phyloP scores from a whole-genome alignment of 2,797 vertebrate genomes.

The Yasuhikotakia modesta region DNA sequence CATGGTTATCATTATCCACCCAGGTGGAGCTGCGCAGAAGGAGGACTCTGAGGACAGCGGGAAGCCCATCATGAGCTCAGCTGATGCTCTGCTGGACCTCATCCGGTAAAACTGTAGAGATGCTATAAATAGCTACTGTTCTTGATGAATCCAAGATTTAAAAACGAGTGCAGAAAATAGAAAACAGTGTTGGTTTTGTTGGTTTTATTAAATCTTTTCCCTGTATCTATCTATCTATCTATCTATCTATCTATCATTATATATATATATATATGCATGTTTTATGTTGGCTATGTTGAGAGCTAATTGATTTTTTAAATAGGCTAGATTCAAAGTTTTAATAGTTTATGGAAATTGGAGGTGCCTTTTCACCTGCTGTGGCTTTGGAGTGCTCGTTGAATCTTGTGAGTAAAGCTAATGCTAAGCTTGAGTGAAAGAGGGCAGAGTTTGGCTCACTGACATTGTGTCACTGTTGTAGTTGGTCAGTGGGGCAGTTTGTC shows the following conservation, averaged over 20 bases:
- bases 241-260: too few relatives aligned
- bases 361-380: background rate
- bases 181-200: too few relatives aligned
- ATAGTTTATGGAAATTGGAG: background rate
- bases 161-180: too few relatives aligned
- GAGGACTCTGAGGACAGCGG: conserved; percentile 87
- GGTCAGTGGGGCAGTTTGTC: conserved; percentile 59
- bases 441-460: conserved; percentile 50
- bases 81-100: conserved; percentile 93
- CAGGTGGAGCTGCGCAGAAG: conserved; percentile 93
- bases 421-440: conserved; percentile 62
- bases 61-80: conserved; percentile 95
- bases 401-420: conserved; percentile 63
- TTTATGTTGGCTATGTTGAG: background rate
- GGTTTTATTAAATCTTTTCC: too few relatives aligned
- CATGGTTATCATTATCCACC: conserved; percentile 97
- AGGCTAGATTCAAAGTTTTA: background rate
- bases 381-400: background rate
- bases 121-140: background rate
- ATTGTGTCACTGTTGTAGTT: conserved; percentile 63
- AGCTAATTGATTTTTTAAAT: background rate
- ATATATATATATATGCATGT: too few relatives aligned
- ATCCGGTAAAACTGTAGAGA: conserved; percentile 82
- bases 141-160: background rate
- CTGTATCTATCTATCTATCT: too few relatives aligned